Evolutionary conservation across 2,113 vertebrate species (phyloP).

Genomic region (Nerophis lumbriciformis): DNA sequence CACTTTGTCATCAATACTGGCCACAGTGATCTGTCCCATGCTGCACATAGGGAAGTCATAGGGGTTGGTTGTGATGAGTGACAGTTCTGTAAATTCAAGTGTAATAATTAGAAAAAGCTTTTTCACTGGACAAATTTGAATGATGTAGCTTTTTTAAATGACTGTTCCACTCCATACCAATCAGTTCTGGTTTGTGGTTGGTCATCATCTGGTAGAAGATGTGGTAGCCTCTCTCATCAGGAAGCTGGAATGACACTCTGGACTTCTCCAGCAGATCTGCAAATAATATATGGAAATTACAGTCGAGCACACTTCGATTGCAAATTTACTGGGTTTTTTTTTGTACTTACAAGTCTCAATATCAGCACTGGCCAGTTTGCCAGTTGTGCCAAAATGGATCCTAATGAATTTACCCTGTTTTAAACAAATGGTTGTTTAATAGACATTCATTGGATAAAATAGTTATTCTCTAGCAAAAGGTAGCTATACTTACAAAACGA

Average conservation of each 20-base stretch:
- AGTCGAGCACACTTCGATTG: not conserved
- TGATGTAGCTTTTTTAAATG: not conserved
- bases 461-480: not conserved
- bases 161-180: constrained; percentile 30
- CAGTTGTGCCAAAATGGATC: constrained; percentile 53
- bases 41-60: constrained; percentile 58
- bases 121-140: not conserved
- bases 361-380: constrained; percentile 61
- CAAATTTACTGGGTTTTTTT: not conserved
- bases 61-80: constrained; percentile 58
- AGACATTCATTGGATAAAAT: not conserved
- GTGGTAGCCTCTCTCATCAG: constrained; percentile 61
- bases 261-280: constrained; percentile 64
- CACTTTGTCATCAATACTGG: constrained; percentile 61
- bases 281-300: constrained; percentile 16
- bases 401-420: constrained; percentile 66
- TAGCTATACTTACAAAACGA: constrained; percentile 52
- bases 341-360: constrained; percentile 60
- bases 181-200: constrained; percentile 52
- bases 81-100: constrained; percentile 14
- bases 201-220: constrained; percentile 67
- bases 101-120: rapidly evolving
- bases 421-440: not conserved
- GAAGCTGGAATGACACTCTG: constrained; percentile 59
- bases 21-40: constrained; percentile 55